Base-by-base conservation (phyloP, 1,140 invertebrate genomes). In the Habropoda laboriosa region DNA sequence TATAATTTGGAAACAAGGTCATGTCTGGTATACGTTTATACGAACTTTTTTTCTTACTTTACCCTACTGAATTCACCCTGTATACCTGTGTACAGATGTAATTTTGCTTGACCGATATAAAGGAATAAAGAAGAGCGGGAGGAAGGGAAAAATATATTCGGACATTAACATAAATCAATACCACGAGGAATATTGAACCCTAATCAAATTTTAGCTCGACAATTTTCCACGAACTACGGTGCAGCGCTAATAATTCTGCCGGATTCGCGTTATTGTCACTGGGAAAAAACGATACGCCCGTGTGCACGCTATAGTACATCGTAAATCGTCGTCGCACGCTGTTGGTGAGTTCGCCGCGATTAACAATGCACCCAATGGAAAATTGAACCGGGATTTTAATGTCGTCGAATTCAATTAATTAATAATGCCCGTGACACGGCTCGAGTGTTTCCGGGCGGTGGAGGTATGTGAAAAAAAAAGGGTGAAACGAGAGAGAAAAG, bases 221-320 rank as follows among this genome's bases (percentile, higher is more conserved):
- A 27, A n/a, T 32, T 67, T 68, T 38, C 6, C 24, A n/a, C 21
- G 30, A n/a, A 35, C n/a, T n/a, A n/a, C n/a, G n/a, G n/a, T n/a
- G n/a, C n/a, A n/a, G n/a, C 21, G 30, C 16, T 53, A 27, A 53
- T 68, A 68, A 68, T 68, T 27, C 60, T 24, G n/a, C 30, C 35
- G n/a, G 57, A 12, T 10, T 5, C 1, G 7, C 58, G 21, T 35
- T 35, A n/a, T 35, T 35, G 21, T 60, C 57, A 18, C 21, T n/a
- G 21, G n/a, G 60, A 24, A 66, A 30, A 47, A 57, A 57, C 24
- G 16, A 57, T 57, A 58, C 53, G 24, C 8, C n/a, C 53, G 57
- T 58, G 51, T 55, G 8, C 27, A n/a, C 21, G 49, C 7, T 30
- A 49, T 49, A 21, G 21, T 42, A 16, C 67, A 16, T 57, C 16